Percentiles rank a stretch among this genome's conserved stretches.
Conservation (phyloP, 1,140 invertebrate genomes). For the Ceratoteleas bidentatus region DNA sequence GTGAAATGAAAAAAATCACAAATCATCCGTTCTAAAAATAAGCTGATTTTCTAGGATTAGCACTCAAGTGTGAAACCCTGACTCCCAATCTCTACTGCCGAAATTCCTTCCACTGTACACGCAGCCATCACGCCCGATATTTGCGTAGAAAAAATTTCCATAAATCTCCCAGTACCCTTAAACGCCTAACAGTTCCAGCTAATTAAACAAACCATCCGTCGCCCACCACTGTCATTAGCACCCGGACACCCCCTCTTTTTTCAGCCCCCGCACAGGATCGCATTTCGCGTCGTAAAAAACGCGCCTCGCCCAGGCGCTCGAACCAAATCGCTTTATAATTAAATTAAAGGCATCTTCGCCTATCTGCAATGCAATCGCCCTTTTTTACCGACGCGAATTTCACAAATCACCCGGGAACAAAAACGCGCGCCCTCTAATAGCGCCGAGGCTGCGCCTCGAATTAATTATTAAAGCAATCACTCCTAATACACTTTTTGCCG, state of each 20-base stretch:
- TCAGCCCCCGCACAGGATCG: background rate
- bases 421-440: conserved; percentile 27
- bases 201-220: too few species aligned
- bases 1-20: too few species aligned
- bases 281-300: conserved; percentile 16
- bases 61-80: too few species aligned
- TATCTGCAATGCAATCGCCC: conserved; percentile 39
- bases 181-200: too few species aligned
- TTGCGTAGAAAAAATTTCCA: too few species aligned
- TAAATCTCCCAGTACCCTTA: too few species aligned
- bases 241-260: background rate
- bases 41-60: too few species aligned
- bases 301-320: conserved; percentile 1
- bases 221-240: too few species aligned
- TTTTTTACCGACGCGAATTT: conserved; percentile 45
- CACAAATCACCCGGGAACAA: conserved; percentile 37
- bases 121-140: too few species aligned
- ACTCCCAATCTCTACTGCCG: too few species aligned
- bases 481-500: conserved; percentile 54
- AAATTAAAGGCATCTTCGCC: conserved; percentile 38
- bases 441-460: conserved; percentile 25
- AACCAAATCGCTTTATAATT: conserved; percentile 43
- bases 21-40: too few species aligned
- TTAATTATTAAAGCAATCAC: conserved; percentile 59
- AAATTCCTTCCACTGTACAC: too few species aligned